Evolutionary conservation across 2,113 vertebrate genomes (phyloP).

Genomic region (Acrocephalus kingi): DNA sequence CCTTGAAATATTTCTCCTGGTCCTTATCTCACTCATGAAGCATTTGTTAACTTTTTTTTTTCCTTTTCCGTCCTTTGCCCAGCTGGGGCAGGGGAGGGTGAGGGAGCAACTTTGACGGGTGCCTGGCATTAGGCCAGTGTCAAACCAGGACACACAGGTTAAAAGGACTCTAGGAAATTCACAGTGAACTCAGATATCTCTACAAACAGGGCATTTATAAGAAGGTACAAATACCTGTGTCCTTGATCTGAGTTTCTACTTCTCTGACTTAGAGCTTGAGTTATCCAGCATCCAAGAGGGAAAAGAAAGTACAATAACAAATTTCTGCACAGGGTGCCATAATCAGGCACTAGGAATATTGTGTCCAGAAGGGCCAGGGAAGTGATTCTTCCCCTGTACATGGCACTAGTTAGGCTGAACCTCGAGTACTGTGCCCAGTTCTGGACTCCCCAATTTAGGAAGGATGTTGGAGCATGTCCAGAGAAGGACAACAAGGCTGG

Average conservation of each 20-base stretch:
- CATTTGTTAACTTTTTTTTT: no score
- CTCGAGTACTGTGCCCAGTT: no score
- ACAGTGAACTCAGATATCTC: not conserved
- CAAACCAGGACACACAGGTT: not conserved
- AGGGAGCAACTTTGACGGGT: not conserved
- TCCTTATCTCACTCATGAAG: not conserved
- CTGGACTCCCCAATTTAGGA: not conserved
- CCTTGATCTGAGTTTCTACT: not conserved
- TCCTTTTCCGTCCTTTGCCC: not conserved
- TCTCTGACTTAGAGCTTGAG: no score
- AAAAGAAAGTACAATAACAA: not conserved
- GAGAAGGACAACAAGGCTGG: not conserved
- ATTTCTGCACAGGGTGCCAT: not conserved
- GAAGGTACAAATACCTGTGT: not conserved
- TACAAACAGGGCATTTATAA: not conserved
- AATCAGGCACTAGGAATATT: not conserved
- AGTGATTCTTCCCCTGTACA: no score
- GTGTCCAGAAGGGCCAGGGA: not conserved
- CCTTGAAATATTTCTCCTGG: not conserved
- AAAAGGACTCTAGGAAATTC: not conserved
- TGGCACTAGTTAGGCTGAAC: not conserved
- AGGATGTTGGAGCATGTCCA: not conserved
- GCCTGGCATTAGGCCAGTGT: not conserved
- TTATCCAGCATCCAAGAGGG: not conserved
- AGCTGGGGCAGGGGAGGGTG: not conserved